Conservation (phyloP, 2,797 vertebrate genomes). For the Sebastiscus tertius region DNA sequence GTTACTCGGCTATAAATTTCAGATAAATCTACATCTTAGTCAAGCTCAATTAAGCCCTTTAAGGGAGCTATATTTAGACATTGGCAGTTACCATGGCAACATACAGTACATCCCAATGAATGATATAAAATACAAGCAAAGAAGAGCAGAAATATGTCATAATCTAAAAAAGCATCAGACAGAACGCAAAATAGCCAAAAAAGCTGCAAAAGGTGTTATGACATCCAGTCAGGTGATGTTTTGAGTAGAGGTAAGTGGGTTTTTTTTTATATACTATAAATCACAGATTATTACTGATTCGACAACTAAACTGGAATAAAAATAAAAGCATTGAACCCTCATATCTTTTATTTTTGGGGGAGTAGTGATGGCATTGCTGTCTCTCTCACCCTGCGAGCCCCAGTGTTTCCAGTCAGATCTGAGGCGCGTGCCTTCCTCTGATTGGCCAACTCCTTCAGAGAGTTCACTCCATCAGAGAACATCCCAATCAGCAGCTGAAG, state of each 20-base stretch:
- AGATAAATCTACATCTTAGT: conserved; percentile 49
- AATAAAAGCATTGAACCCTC: neutral
- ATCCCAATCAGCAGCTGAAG: conserved; percentile 96
- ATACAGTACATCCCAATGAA: conserved; percentile 42
- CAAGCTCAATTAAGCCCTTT: conserved; percentile 72
- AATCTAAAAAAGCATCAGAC: conserved; percentile 3
- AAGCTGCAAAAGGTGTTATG: neutral
- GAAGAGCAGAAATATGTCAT: conserved; percentile 3
- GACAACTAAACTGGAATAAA: neutral
- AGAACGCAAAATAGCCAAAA: neutral
- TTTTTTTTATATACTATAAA: neutral
- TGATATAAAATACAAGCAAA: conserved; percentile 43
- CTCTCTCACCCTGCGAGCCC: conserved; percentile 90
- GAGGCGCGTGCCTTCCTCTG: conserved; percentile 91
- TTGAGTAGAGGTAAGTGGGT: neutral
- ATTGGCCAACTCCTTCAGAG: conserved; percentile 96
- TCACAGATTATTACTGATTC: neutral
- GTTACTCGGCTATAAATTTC: conserved; percentile 20
- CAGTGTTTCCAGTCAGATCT: conserved; percentile 88
- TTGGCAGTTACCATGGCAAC: conserved; percentile 76
- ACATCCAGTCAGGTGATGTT: neutral
- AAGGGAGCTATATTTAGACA: conserved; percentile 77
- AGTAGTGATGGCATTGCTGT: neutral
- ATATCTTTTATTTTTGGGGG: neutral
- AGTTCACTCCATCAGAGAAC: conserved; percentile 99